Conservation (phyloP, 2,797 vertebrate genomes). For the Borostomias antarcticus region DNA sequence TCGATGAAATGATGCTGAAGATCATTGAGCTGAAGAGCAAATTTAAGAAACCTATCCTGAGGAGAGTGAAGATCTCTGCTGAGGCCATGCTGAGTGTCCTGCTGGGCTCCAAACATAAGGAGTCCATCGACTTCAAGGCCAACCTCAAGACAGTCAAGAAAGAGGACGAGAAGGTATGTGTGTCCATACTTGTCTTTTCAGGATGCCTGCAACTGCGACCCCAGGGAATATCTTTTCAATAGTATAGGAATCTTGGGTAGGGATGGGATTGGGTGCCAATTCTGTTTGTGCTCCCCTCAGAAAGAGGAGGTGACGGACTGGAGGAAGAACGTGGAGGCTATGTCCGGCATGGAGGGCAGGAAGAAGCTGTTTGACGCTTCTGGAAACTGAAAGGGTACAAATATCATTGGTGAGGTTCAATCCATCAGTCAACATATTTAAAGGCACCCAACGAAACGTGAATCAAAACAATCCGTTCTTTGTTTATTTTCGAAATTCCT, state of each 20-base stretch:
- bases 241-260: neutral
- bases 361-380: slow-evolving; percentile 43
- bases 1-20: slow-evolving; percentile 52
- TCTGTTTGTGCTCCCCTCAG: slow-evolving; percentile 26
- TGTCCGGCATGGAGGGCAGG: slow-evolving; percentile 52
- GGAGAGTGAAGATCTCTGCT: slow-evolving; percentile 60
- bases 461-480: too few species aligned
- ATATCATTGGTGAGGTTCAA: neutral
- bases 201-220: neutral
- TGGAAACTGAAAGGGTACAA: slow-evolving; percentile 26
- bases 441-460: too few species aligned
- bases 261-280: neutral
- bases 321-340: slow-evolving; percentile 51
- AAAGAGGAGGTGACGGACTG: slow-evolving; percentile 54
- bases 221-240: neutral
- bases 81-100: slow-evolving; percentile 63
- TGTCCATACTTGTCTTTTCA: neutral
- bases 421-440: neutral
- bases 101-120: slow-evolving; percentile 53
- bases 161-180: slow-evolving; percentile 57
- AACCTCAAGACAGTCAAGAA: slow-evolving; percentile 69
- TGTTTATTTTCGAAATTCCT: too few species aligned
- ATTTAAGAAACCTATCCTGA: slow-evolving; percentile 60
- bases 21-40: slow-evolving; percentile 61
- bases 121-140: slow-evolving; percentile 64